Evolutionary conservation across 2,113 vertebrate species (phyloP), one percentile per base, ranked within the genome.

Genomic region (Columbina picui): DNA sequence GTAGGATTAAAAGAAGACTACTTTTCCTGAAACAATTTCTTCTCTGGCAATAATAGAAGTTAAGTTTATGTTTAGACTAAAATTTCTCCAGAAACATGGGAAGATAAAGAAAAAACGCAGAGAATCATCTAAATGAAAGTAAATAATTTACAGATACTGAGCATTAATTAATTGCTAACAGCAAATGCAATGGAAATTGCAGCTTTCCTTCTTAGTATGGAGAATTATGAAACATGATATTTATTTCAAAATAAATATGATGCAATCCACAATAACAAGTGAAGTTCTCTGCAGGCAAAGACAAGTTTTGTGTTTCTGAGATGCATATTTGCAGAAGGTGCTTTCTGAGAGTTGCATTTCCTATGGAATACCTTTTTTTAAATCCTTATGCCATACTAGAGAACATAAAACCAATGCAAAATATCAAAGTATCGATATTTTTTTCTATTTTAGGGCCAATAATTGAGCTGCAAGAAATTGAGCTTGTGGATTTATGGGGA

Each of bases 391-490:
- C 52, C 56, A 34, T 60, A 20, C 26, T 45, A 41, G 30, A 83
- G 34, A 55, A 38, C 53, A 64, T 53, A 77, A 88, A 83, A 5
- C 14, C 30, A 61, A 59, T 74, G 34, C 30, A 71, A 87, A 55
- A 73, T 17, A 75, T 88, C 64, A 92, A 32, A 26, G 85, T 59
- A 81, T 30, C 45, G 14, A 32, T 88, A 14, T 83, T 67, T 45
- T 93, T 91, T 95, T 93, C 60, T 97, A 9, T 38, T 83, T 87
- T 93, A 98, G 98, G 98, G 98, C 98, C 98, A 52, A 79, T 98
- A 29, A 57, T 93, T 83, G 97, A 98, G 68, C 93, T 98, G 92
- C 97, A 96, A 70, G 98, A 98, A 50, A 97, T 97, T 76, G 76
- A 96, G 7, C 89, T 97, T 27, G 6, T 4, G 23, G 96, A 96